Percentiles rank a stretch among this genome's conserved stretches.
These are phyloP conservation scores for Geotria australis DNA, from an alignment of 2,797 vertebrate genomes.

Conservation along the genomic window DNA sequence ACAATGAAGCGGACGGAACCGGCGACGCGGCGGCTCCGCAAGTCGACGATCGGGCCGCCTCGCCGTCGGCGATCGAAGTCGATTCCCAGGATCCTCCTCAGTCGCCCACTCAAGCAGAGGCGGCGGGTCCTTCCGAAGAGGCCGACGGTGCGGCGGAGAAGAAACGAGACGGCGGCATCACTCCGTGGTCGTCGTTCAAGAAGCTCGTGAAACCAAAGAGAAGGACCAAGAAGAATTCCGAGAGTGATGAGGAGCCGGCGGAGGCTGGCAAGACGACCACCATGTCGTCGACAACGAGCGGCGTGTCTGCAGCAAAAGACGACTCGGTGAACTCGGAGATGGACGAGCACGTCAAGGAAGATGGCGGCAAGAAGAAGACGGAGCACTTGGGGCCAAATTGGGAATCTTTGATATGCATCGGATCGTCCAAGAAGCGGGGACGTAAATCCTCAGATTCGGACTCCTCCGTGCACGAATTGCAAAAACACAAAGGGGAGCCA, in stretches of 20 bases:
- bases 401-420: not conserved
- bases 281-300: not conserved
- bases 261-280: not conserved
- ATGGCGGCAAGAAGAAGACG: not conserved
- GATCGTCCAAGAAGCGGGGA: not conserved
- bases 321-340: not conserved
- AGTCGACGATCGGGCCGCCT: no score
- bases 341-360: not conserved
- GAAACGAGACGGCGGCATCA: not conserved
- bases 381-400: not conserved
- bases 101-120: no score
- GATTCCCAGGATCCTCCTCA: no score
- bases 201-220: not conserved
- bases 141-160: not conserved
- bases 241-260: not conserved
- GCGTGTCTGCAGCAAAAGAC: not conserved
- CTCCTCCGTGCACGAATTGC: not conserved
- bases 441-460: not conserved
- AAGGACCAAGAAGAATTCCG: not conserved
- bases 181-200: not conserved
- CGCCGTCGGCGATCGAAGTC: no score
- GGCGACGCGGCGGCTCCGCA: not conserved
- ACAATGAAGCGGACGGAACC: not conserved
- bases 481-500: no score
- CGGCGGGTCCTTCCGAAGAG: no score